phyloP scores from a whole-genome alignment of 2,797 vertebrate species.

The Onychomys torridus region DNA sequence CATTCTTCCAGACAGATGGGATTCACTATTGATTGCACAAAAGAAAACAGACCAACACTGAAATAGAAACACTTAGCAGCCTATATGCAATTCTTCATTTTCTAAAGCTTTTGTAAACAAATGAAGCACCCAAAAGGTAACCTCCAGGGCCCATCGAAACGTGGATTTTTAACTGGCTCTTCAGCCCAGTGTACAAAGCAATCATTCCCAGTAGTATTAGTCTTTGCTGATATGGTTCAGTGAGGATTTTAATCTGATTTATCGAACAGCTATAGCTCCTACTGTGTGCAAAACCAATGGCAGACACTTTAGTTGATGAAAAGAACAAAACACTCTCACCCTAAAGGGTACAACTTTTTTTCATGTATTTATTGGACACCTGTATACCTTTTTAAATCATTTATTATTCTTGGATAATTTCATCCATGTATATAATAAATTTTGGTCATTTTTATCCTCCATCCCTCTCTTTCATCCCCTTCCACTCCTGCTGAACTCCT shows the following conservation, averaged over 20 bases:
- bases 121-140: not conserved
- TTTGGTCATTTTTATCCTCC: not conserved
- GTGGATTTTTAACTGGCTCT: not conserved
- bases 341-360: not conserved
- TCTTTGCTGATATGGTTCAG: not conserved
- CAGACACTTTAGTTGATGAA: not conserved
- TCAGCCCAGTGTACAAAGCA: not conserved
- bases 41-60: not conserved
- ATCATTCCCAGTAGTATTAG: not conserved
- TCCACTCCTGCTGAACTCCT: not conserved
- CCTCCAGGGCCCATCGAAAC: not conserved
- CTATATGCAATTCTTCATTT: not conserved
- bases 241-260: constrained; percentile 19
- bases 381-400: not conserved
- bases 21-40: not conserved
- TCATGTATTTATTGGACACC: not conserved
- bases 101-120: not conserved
- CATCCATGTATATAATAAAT: not conserved
- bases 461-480: not conserved
- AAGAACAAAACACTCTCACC: not conserved
- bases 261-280: not conserved
- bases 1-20: not conserved
- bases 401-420: not conserved
- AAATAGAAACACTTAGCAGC: not conserved
- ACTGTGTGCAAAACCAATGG: not conserved